Evolutionary conservation across 2,888 invertebrate genomes (phyloP).

Genomic region (Griposia aprilina): DNA sequence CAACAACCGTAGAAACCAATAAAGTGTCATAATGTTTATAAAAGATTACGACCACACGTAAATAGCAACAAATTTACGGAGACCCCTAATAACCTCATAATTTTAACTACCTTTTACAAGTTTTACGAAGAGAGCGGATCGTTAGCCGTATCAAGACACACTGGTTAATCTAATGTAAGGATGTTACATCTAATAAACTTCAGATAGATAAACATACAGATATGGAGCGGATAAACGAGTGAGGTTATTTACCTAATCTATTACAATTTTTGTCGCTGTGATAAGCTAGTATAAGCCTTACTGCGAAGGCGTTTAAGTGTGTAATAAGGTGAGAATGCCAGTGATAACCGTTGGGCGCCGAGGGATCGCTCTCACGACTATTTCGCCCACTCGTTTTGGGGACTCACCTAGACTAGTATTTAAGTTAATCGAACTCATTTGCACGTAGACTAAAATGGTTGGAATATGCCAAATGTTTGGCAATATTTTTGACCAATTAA

Average conservation of each 20-base stretch:
- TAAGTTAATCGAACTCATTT: conserved; percentile 66
- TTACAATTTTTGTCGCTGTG: conserved; percentile 52
- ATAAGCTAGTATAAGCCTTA: conserved; percentile 64
- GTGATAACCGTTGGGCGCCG: conserved; percentile 71
- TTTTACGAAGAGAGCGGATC: conserved; percentile 25
- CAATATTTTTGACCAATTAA: conserved; percentile 29
- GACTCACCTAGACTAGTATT: conserved; percentile 68
- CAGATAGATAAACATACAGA: conserved; percentile 76
- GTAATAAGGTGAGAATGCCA: conserved; percentile 54
- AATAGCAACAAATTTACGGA: conserved; percentile 56
- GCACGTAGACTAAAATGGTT: conserved; percentile 48
- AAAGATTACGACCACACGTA: conserved; percentile 68
- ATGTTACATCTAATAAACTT: conserved; percentile 76
- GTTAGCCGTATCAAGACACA: conserved; percentile 47
- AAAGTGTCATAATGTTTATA: conserved; percentile 63
- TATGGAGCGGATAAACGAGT: conserved; percentile 74
- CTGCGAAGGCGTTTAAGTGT: conserved; percentile 51
- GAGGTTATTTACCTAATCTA: conserved; percentile 74
- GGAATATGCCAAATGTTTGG: conserved; percentile 15
- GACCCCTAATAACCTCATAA: conserved; percentile 53
- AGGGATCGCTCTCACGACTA: conserved; percentile 78
- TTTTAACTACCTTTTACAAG: conserved; percentile 40
- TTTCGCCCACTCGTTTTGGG: conserved; percentile 77
- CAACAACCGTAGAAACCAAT: conserved; percentile 61
- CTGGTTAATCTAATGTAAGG: conserved; percentile 68